Conservation (phyloP, 2,888 invertebrate species). For the Protophormia terraenovae region DNA sequence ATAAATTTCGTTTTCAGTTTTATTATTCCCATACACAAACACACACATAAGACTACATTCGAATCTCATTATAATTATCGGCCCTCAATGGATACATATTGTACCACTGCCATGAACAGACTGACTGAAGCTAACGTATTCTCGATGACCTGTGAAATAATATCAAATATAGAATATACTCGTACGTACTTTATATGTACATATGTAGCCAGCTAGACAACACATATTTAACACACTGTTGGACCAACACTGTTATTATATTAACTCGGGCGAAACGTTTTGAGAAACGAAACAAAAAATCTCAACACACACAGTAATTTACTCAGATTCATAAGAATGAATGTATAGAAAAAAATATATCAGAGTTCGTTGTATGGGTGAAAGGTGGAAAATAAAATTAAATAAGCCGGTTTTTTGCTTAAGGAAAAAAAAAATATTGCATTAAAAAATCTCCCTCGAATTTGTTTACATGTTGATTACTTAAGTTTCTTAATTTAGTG, state of each 20-base stretch:
- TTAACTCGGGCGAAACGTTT: constrained; percentile 6
- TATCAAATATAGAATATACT: constrained; percentile 68
- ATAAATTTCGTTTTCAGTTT: constrained; percentile 50
- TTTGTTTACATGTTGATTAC: neutral
- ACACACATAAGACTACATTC: constrained; percentile 24
- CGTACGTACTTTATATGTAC: neutral
- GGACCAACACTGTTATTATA: constrained; percentile 2
- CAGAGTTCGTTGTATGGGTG: neutral
- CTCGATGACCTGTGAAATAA: constrained; percentile 76
- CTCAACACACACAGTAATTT: neutral
- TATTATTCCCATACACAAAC: constrained; percentile 38
- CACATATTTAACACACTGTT: constrained; percentile 11
- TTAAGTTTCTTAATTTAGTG: too few species aligned
- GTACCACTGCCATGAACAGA: constrained; percentile 66
- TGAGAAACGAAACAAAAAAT: constrained; percentile 21
- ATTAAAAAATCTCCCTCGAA: neutral
- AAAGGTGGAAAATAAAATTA: constrained; percentile 5
- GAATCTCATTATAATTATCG: neutral
- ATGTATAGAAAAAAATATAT: neutral
- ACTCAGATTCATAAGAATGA: neutral
- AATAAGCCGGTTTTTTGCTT: constrained; percentile 26
- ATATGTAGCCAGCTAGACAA: constrained; percentile 26
- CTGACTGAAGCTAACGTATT: constrained; percentile 69
- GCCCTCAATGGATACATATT: constrained; percentile 20
- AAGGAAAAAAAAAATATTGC: neutral